phyloP scores from a whole-genome alignment of 2,888 invertebrate genomes.

The Amaurobius ferox region DNA sequence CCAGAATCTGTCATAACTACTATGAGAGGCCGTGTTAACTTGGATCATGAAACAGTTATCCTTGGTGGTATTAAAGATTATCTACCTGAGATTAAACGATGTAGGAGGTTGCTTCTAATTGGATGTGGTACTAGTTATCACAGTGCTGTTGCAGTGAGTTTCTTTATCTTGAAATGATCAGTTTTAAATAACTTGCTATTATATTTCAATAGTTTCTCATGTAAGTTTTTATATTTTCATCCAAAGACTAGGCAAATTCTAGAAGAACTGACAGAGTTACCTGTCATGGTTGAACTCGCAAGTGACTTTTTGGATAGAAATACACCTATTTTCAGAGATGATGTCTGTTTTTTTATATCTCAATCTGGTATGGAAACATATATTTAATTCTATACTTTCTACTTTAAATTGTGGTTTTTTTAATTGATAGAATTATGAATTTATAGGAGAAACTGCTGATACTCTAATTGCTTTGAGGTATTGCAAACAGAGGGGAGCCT shows the following conservation, averaged over 20 bases:
- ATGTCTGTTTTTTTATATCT: conserved; percentile 99
- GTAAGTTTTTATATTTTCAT: conserved; percentile 26
- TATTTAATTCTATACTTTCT: too few relatives aligned
- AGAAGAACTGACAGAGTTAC: conserved; percentile 98
- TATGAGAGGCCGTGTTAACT: conserved; percentile 98
- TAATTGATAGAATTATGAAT: too few relatives aligned
- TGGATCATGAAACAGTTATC: conserved; percentile 88
- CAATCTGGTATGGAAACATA: conserved; percentile 95
- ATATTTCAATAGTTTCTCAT: too few relatives aligned
- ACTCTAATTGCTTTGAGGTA: conserved; percentile 95
- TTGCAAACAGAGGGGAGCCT: conserved; percentile 97
- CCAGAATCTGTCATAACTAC: conserved; percentile 99
- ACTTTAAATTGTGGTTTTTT: too few relatives aligned
- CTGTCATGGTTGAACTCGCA: conserved; percentile 99
- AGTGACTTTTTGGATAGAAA: conserved; percentile 98
- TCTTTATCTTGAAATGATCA: background rate
- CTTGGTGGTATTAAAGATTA: conserved; percentile 99
- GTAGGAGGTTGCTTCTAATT: conserved; percentile 96
- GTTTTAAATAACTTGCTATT: background rate
- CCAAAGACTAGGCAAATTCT: conserved; percentile 85
- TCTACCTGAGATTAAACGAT: conserved; percentile 97
- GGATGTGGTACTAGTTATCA: conserved; percentile 99
- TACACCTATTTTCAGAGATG: conserved; percentile 99
- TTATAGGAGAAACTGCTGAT: conserved; percentile 93
- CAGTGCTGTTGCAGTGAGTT: conserved; percentile 90